These are phyloP conservation scores for Dendronephthya gigantea DNA, from an alignment of 64 coral and sea anemone species.

Conservation along the genomic window DNA sequence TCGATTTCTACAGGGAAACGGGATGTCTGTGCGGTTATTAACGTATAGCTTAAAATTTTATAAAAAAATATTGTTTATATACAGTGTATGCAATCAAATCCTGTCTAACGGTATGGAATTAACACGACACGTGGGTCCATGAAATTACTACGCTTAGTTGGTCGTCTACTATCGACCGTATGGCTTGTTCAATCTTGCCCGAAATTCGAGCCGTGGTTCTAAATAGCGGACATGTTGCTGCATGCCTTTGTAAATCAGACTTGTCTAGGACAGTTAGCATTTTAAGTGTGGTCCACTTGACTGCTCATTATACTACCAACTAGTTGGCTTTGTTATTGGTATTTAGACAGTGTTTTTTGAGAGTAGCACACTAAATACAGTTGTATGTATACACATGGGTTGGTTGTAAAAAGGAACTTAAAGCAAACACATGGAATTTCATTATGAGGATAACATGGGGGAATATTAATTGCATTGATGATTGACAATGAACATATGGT, in stretches of 20 bases:
- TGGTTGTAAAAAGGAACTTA: neutral
- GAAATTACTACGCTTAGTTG: neutral
- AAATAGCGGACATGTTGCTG: neutral
- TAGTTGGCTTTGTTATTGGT: neutral
- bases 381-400: neutral
- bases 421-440: constrained; percentile 3
- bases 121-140: neutral
- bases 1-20: neutral
- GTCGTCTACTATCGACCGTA: neutral
- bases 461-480: neutral
- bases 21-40: neutral
- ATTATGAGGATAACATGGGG: neutral
- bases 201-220: neutral
- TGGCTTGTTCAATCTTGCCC: neutral
- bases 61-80: too few species aligned
- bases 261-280: neutral
- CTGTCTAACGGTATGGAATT: neutral
- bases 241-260: neutral
- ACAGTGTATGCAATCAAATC: neutral
- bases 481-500: neutral
- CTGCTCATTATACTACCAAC: neutral
- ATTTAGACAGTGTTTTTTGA: neutral
- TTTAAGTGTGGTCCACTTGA: neutral
- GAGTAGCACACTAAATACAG: neutral
- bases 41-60: too few species aligned